These are phyloP conservation scores for Heterotis niloticus DNA, from an alignment of 2,113 vertebrate species.

Conservation along the genomic window DNA sequence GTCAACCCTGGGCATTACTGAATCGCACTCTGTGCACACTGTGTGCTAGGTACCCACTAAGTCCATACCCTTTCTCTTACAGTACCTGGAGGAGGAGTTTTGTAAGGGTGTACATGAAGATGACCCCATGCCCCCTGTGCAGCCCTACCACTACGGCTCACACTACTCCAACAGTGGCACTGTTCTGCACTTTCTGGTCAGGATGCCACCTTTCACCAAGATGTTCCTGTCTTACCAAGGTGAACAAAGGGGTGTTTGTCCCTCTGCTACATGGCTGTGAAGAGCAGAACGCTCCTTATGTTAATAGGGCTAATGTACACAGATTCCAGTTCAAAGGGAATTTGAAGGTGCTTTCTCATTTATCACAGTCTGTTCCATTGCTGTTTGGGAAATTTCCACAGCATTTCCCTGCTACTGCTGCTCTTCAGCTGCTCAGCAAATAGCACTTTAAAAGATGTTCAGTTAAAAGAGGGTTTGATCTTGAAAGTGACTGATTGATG, in stretches of 20 bases:
- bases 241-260: slow-evolving; percentile 40
- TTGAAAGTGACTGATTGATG: slow-evolving; percentile 14
- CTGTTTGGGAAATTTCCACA: not conserved
- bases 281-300: no score
- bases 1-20: no score
- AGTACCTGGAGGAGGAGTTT: slow-evolving; percentile 97
- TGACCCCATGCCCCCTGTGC: slow-evolving; percentile 96
- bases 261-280: no score
- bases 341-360: not conserved
- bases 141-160: slow-evolving; percentile 96
- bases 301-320: no score
- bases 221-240: slow-evolving; percentile 99
- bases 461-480: slow-evolving; percentile 9
- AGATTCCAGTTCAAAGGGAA: not conserved
- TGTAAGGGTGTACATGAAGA: slow-evolving; percentile 89
- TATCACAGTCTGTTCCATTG: not conserved
- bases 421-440: not conserved
- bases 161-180: slow-evolving; percentile 99
- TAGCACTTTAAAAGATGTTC: slow-evolving; percentile 3
- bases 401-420: not conserved
- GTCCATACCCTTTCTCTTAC: not conserved
- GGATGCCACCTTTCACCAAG: slow-evolving; percentile 96
- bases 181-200: slow-evolving; percentile 92
- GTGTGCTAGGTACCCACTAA: not conserved
- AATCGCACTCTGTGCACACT: no score